Conservation (phyloP, 1,140 invertebrate genomes). For the Conus betulinus region DNA sequence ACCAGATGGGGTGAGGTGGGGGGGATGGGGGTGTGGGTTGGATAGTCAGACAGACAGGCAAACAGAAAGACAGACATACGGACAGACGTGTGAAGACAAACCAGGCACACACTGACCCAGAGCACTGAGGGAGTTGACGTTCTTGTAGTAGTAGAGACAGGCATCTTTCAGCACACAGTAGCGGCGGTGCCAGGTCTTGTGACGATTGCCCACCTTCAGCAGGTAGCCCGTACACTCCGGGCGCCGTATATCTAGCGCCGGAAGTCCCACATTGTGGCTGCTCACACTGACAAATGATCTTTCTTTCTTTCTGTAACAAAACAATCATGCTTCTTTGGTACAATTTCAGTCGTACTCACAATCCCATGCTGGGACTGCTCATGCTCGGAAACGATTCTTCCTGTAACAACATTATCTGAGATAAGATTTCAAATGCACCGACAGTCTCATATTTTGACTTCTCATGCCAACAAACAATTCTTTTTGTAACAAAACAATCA, state of each 20-base stretch:
- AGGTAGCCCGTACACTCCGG: conserved; percentile 95
- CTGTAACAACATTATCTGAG: no score
- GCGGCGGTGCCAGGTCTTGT: conserved; percentile 90
- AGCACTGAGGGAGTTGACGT: conserved; percentile 88
- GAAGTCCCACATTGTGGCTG: conserved; percentile 75
- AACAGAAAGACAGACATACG: neutral
- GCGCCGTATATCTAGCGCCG: conserved; percentile 81
- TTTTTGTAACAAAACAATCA: no score
- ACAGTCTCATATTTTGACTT: no score
- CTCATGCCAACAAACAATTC: no score
- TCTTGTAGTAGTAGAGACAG: conserved; percentile 94
- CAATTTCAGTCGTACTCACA: no score
- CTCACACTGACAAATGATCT: conserved; percentile 87
- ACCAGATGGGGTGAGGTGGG: no score
- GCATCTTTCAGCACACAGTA: conserved; percentile 97
- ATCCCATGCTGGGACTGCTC: no score
- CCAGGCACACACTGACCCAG: conserved; percentile 82
- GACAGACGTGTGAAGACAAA: neutral
- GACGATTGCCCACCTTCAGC: conserved; percentile 83
- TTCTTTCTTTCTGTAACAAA: conserved; percentile 81
- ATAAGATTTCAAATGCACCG: no score
- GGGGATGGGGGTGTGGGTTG: no score
- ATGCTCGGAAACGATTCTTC: no score
- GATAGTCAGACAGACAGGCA: neutral
- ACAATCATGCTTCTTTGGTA: no score